Evolutionary conservation across 1,140 invertebrate genomes (phyloP).

Genomic region (Atta cephalotes): DNA sequence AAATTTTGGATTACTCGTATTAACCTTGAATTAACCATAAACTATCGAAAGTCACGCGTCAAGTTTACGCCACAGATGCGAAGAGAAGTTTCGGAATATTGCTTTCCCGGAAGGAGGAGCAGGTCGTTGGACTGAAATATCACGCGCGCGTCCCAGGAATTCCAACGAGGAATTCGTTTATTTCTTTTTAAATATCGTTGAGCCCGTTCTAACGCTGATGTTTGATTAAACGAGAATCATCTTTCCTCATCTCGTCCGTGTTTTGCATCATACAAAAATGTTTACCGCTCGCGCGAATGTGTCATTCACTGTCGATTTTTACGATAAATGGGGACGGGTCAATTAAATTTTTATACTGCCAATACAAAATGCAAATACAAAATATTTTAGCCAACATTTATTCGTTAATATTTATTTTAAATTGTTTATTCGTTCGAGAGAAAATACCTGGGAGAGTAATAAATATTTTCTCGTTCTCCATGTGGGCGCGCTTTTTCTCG

Average conservation of each 20-base stretch:
- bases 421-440: neutral
- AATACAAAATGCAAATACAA: neutral
- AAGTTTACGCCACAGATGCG: neutral
- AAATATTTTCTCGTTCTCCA: constrained; percentile 19
- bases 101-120: constrained; percentile 69
- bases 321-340: neutral
- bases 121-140: constrained; percentile 84
- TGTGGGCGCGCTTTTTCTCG: neutral
- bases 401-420: neutral
- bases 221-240: constrained; percentile 72
- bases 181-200: constrained; percentile 80
- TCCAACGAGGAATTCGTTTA: constrained; percentile 78
- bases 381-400: neutral
- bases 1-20: neutral
- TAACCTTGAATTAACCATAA: constrained; percentile 8
- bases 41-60: constrained; percentile 1
- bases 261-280: constrained; percentile 24
- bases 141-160: constrained; percentile 79
- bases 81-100: constrained; percentile 55
- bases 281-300: neutral
- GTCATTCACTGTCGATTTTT: neutral
- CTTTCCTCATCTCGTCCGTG: constrained; percentile 4
- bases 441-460: neutral
- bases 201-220: constrained; percentile 65
- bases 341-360: neutral